Percentiles rank a stretch among this genome's conserved stretches.
These are phyloP conservation scores for Drosophila willistoni DNA, from an alignment of 1,140 invertebrate genomes.

Conservation along the genomic window DNA sequence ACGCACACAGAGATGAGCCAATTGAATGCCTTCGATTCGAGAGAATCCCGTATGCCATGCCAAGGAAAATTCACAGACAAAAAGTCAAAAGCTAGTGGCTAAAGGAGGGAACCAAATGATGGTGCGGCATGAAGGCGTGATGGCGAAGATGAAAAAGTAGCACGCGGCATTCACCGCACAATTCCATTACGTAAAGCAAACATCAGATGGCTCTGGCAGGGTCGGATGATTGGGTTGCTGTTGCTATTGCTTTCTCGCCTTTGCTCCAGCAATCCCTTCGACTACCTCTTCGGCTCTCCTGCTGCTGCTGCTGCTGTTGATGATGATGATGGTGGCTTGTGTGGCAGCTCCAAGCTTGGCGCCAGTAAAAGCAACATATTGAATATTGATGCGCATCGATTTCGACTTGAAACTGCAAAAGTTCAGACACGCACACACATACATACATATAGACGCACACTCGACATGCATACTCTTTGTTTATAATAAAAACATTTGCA, in stretches of 20 bases:
- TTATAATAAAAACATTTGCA: constrained; percentile 79
- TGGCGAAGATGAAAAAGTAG: constrained; percentile 62
- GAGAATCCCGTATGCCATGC: constrained; percentile 55
- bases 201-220: constrained; percentile 70
- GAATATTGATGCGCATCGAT: constrained; percentile 79
- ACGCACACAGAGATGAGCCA: constrained; percentile 40
- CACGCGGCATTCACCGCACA: constrained; percentile 72
- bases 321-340: constrained; percentile 30
- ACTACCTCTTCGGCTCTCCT: background rate
- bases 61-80: constrained; percentile 61
- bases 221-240: constrained; percentile 68
- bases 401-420: constrained; percentile 74
- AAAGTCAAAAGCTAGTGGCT: constrained; percentile 48
- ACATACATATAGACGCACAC: background rate
- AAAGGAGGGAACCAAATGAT: constrained; percentile 3
- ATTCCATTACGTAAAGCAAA: constrained; percentile 81
- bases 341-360: constrained; percentile 28
- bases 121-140: constrained; percentile 15
- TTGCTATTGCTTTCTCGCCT: constrained; percentile 10
- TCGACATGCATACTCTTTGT: constrained; percentile 46
- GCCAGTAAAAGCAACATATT: constrained; percentile 76
- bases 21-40: constrained; percentile 49
- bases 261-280: constrained; percentile 20
- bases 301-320: background rate
- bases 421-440: constrained; percentile 45